Evolutionary conservation across 2,797 vertebrate genomes (phyloP), one percentile per base, ranked within the genome.

Genomic region (Acanthurus lineatus): DNA sequence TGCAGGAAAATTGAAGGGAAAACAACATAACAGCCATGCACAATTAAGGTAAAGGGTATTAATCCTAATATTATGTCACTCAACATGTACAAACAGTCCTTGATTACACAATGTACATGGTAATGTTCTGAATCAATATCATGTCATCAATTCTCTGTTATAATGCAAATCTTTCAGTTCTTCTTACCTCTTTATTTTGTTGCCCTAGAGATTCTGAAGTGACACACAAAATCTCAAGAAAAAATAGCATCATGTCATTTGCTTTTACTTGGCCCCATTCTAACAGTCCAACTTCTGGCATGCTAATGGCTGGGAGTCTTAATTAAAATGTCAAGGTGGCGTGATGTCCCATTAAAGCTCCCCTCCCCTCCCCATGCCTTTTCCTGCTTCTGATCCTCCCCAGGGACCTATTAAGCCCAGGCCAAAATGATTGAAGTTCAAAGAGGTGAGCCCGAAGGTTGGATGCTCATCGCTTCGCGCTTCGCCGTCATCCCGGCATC

Each of bases 271-370:
- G 77, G 82, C 88, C 79, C 81, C 80, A 69, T 86, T 92, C 79
- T 71, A 85, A 83, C 53, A 54, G 76, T 87, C 85, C 83, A 91
- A 91, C 92, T 94, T 91, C 73, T 86, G 88, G 93, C 94, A 94
- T 94, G 90, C 94, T 95, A 95, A 95, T 95, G 81, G 88, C 84
- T 89, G 86, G 77, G 89, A 94, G 92, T 95, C 94, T 95, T 96
- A 96, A 96, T 96, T 96, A 96, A 96, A 96, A 96, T 96, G 95
- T 96, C 95, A 96, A 92, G 93, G 95, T 95, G 91, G 92, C 91
- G 89, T 94, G 93, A 95, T 95, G 93, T 95, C 94, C 93, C 94
- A 95, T 95, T 95, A 95, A 92, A 88, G 77, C 86, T 75, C 82
- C 82, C 85, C 86, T 81, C 85, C 90, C 88, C 88, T 89, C 85